Base-by-base conservation (phyloP, 2,113 vertebrate species). In the Psilopsiagon aurifrons region DNA sequence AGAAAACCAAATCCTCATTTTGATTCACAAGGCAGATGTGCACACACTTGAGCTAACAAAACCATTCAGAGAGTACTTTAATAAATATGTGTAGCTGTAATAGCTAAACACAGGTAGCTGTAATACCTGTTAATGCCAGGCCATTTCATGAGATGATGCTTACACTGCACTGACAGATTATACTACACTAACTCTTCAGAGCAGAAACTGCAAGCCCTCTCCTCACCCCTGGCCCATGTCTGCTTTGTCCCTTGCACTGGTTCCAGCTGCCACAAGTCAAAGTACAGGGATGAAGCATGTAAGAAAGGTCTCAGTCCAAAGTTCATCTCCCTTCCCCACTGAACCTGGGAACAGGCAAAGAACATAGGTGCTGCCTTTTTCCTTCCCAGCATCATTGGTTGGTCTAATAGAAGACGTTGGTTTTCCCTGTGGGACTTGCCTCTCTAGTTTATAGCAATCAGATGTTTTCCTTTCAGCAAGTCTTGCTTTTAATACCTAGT, bases 1-100 rank as follows among this genome's bases (percentile, higher is more conserved):
- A 88, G 71, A 94, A 94, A 90, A 96, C 18, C 87, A 96, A 93
- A 93, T 69, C 75, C 63, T 81, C 54, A 10, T 46, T 91, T 83
- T 88, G 78, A 86, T 91, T 86, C 94, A 75, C 46, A 14, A 88
- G 75, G 79, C 90, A 93, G 71, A 86, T 44, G 2, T 79, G 23
- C 64, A 63, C 25, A 46, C 68, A 67, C 49, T 43, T 77, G 55
- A 83, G 64, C 2, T 11, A 88, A 90, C 37, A 86, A 59, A 91
- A 90, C 13, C 0, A 0, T 69, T 69, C 59, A 66, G 41, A 71
- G 66, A 89, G 25, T 49, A 87, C 49, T 87, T 91, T 49, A 85
- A 80, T 69, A 78, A 84, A 71, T 37, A 66, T 14, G 5, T 13
- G 83, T 76, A 93, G 82, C 60, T 78, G 29, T 27, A 64, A 80